These are phyloP conservation scores for Drosophila mauritiana DNA, from an alignment of 1,140 invertebrate genomes.

Conservation along the genomic window DNA sequence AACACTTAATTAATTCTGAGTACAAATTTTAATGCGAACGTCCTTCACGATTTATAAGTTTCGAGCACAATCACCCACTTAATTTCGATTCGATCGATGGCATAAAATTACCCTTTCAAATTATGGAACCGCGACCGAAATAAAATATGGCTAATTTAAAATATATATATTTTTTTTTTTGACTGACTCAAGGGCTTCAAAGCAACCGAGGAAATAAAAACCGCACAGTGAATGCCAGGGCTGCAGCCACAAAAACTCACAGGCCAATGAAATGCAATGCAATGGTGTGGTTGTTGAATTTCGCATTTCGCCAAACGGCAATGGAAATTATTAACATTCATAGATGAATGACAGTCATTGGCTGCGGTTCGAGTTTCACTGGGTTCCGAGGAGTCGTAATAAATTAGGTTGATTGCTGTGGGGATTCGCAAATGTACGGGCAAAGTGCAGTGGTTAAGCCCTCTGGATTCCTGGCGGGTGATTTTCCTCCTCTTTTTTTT, in stretches of 20 bases:
- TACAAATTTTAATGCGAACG: no score
- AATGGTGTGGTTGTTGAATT: conserved; percentile 32
- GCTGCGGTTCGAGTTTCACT: conserved; percentile 16
- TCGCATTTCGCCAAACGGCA: conserved; percentile 21
- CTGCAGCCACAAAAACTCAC: conserved; percentile 20
- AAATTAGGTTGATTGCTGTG: conserved; percentile 79
- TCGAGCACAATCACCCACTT: neutral
- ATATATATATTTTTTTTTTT: conserved; percentile 3
- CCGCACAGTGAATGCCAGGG: conserved; percentile 32
- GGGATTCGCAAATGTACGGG: conserved; percentile 31
- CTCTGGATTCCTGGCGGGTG: conserved; percentile 6
- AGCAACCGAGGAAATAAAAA: conserved; percentile 43
- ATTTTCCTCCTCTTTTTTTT: neutral
- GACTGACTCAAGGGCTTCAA: conserved; percentile 33
- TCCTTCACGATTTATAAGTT: neutral
- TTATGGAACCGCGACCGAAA: conserved; percentile 11
- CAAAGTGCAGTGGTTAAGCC: conserved; percentile 11
- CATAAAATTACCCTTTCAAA: conserved; percentile 4
- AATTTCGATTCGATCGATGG: neutral
- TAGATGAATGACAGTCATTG: conserved; percentile 54
- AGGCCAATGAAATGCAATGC: conserved; percentile 1
- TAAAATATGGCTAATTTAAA: conserved; percentile 32
- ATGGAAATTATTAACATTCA: conserved; percentile 57
- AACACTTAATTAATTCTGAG: no score
- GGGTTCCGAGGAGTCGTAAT: conserved; percentile 41